Evolutionary conservation across 2,888 invertebrate species (phyloP).

Genomic region (Pristionchus exspectatus): DNA sequence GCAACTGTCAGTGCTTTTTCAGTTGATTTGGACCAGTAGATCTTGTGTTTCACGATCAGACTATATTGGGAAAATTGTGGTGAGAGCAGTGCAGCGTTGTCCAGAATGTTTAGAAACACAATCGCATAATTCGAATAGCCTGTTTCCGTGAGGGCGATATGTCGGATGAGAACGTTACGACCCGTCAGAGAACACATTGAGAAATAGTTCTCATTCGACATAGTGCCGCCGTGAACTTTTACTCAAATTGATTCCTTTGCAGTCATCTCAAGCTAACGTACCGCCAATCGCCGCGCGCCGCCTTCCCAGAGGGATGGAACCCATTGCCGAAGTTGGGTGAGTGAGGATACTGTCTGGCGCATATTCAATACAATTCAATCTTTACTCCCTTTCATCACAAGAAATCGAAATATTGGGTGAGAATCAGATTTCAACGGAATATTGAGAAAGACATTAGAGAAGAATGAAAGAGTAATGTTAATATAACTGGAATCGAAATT

Average conservation of each 20-base stretch:
- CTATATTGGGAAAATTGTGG: neutral
- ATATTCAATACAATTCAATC: too few relatives aligned
- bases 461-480: too few relatives aligned
- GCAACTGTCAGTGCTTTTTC: neutral
- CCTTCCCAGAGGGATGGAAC: constrained; percentile 4
- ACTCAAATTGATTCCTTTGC: neutral
- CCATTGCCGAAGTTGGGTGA: constrained; percentile 32
- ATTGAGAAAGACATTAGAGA: too few relatives aligned
- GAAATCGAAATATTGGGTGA: too few relatives aligned
- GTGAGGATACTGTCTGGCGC: neutral
- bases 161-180: too few relatives aligned
- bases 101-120: neutral
- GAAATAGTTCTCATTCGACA: too few relatives aligned
- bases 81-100: neutral
- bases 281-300: neutral
- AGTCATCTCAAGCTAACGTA: neutral
- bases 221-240: too few relatives aligned
- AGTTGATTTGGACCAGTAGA: neutral
- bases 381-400: too few relatives aligned
- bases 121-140: neutral
- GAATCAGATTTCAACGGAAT: too few relatives aligned
- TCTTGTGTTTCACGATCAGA: neutral
- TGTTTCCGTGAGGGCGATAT: too few relatives aligned
- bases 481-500: too few relatives aligned
- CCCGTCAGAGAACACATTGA: too few relatives aligned